A percentile compares a stretch with the other conserved stretches of the same genome.
Conservation (phyloP, 2,797 vertebrate species). For the Macrochelys suwanniensis region DNA sequence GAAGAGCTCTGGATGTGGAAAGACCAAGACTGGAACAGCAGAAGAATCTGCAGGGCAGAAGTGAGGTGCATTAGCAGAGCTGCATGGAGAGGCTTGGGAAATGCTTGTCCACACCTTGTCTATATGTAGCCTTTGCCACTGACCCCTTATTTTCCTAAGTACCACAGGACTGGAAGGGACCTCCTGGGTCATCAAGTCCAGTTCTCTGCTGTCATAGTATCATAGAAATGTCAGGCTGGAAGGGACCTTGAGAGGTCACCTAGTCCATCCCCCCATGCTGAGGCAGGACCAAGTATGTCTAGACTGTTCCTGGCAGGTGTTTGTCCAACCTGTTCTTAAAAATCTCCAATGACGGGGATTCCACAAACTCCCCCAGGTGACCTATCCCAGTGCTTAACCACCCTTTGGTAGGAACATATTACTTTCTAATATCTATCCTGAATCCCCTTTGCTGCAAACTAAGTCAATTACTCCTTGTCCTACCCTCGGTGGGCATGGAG, state of each 20-base stretch:
- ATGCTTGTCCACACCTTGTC: background rate
- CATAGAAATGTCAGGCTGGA: background rate
- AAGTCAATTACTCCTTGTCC: background rate
- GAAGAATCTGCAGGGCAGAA: background rate
- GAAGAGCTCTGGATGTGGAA: background rate
- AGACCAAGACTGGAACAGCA: background rate
- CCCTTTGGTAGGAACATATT: background rate
- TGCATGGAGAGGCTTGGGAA: background rate
- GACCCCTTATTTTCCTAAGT: too few relatives aligned
- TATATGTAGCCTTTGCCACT: background rate
- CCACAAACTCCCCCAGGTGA: background rate
- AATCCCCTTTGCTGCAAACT: background rate
- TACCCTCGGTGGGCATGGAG: background rate
- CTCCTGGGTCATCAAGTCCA: background rate
- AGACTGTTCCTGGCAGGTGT: background rate
- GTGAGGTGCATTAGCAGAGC: background rate
- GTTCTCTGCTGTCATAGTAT: background rate
- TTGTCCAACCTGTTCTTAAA: background rate
- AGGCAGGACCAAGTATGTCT: background rate
- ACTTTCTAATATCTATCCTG: background rate
- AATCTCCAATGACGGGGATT: background rate
- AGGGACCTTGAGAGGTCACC: background rate
- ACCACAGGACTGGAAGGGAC: background rate
- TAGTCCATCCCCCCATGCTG: background rate
- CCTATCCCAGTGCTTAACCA: background rate